Percentiles rank a stretch among this genome's conserved stretches.
Evolutionary conservation across 2,113 vertebrate species (phyloP).

Genomic region (Nipponia nippon): DNA sequence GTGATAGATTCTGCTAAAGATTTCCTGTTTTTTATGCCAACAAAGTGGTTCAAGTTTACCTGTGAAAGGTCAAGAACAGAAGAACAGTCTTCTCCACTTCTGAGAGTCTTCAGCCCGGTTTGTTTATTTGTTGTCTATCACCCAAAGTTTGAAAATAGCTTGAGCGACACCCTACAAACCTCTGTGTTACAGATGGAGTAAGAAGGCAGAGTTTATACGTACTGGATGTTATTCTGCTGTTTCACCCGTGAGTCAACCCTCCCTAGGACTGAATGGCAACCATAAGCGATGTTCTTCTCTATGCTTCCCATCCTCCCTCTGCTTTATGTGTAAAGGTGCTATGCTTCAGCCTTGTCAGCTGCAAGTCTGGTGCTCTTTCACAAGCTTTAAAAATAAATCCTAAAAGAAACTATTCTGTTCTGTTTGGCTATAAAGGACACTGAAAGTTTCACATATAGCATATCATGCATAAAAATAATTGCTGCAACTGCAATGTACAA

Average conservation of each 20-base stretch:
- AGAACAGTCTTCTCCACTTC: not conserved
- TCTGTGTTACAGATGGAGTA: not conserved
- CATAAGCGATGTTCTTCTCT: not conserved
- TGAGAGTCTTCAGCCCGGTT: not conserved
- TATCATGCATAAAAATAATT: constrained; percentile 24
- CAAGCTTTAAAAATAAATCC: constrained; percentile 23
- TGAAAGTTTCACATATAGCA: not conserved
- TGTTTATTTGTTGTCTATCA: not conserved
- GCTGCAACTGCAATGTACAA: constrained; percentile 13
- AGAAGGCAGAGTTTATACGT: not conserved
- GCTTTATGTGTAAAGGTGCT: not conserved
- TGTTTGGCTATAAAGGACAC: constrained; percentile 2
- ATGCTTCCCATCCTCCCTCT: not conserved
- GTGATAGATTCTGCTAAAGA: not conserved
- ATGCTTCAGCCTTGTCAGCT: not conserved
- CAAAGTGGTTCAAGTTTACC: not conserved
- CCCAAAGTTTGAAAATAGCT: not conserved
- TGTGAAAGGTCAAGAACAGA: not conserved
- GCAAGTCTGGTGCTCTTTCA: not conserved
- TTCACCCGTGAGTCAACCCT: not conserved
- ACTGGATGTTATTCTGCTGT: not conserved
- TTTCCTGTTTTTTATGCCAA: not conserved
- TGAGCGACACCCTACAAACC: not conserved
- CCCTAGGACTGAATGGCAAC: not conserved
- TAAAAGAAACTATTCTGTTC: not conserved